Percentiles rank a stretch among this genome's conserved stretches.
Evolutionary conservation across 2,888 invertebrate genomes (phyloP).

Genomic region (Coelopa pilipes): DNA sequence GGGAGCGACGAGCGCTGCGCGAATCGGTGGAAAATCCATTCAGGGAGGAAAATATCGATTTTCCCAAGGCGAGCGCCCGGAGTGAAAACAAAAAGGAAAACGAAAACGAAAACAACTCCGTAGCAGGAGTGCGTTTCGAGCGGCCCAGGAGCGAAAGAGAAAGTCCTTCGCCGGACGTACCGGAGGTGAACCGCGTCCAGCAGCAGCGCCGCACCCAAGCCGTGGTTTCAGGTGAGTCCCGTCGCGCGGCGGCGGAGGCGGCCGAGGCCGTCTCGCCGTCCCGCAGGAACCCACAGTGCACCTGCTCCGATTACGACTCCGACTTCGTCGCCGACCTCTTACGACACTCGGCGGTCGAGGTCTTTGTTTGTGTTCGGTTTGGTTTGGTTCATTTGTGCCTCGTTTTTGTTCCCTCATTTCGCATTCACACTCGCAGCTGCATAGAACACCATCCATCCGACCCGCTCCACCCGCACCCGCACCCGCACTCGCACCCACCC

Average conservation of each 20-base stretch:
- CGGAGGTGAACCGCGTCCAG: too few relatives aligned
- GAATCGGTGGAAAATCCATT: too few relatives aligned
- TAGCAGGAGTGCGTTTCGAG: too few relatives aligned
- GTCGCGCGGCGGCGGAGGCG: conserved; percentile 10
- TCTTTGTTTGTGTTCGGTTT: conserved; percentile 10
- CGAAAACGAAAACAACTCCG: background rate
- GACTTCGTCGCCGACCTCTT: background rate
- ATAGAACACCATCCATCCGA: too few relatives aligned
- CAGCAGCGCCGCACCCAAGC: background rate
- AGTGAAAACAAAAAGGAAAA: background rate
- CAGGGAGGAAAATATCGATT: too few relatives aligned
- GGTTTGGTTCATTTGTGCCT: conserved; percentile 8
- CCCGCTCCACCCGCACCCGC: background rate
- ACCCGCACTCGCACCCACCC: background rate
- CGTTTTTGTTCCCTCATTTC: conserved; percentile 10
- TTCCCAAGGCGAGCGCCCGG: background rate
- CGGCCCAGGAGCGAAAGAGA: background rate
- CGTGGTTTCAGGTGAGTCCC: conserved; percentile 29
- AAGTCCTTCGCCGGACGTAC: background rate
- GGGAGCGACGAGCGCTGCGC: too few relatives aligned
- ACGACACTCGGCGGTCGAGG: conserved; percentile 20
- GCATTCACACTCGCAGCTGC: background rate
- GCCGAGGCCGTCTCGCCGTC: background rate
- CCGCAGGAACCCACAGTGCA: background rate
- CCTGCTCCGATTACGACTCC: conserved; percentile 13